Percentiles rank a stretch among this genome's conserved stretches.
phyloP scores from a whole-genome alignment of 1,140 invertebrate species.

The Bombus confusus region DNA sequence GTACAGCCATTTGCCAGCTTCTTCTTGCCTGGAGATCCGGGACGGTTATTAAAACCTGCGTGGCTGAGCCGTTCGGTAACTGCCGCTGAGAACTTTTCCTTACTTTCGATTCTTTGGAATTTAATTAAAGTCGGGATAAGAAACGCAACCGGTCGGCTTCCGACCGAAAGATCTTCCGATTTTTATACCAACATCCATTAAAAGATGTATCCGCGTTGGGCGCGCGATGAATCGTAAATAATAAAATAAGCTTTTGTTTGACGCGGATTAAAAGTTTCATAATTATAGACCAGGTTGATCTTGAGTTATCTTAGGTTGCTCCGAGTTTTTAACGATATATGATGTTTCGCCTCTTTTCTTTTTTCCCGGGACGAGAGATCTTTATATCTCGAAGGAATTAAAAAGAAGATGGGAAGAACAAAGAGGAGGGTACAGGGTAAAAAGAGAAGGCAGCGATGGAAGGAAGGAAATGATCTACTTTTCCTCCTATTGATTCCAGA shows the following conservation, averaged over 20 bases:
- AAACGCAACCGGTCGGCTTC: constrained; percentile 52
- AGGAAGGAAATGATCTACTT: too few relatives aligned
- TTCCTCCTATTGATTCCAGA: too few relatives aligned
- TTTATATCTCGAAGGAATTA: background rate
- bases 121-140: constrained; percentile 67
- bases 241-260: background rate
- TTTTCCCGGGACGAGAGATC: background rate
- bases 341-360: background rate
- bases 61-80: constrained; percentile 60
- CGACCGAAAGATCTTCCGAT: constrained; percentile 18
- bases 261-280: background rate
- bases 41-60: constrained; percentile 70
- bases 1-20: constrained; percentile 76
- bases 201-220: constrained; percentile 7
- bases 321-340: background rate
- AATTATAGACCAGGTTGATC: background rate
- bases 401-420: background rate
- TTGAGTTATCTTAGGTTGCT: background rate
- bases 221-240: constrained; percentile 12
- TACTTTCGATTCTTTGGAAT: constrained; percentile 69
- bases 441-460: too few relatives aligned
- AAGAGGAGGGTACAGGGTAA: too few relatives aligned
- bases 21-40: constrained; percentile 58
- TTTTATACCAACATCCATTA: constrained; percentile 53
- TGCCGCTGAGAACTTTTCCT: constrained; percentile 54